These are phyloP conservation scores for Cheiracanthium punctorium DNA, from an alignment of 2,888 invertebrate species.

Conservation along the genomic window DNA sequence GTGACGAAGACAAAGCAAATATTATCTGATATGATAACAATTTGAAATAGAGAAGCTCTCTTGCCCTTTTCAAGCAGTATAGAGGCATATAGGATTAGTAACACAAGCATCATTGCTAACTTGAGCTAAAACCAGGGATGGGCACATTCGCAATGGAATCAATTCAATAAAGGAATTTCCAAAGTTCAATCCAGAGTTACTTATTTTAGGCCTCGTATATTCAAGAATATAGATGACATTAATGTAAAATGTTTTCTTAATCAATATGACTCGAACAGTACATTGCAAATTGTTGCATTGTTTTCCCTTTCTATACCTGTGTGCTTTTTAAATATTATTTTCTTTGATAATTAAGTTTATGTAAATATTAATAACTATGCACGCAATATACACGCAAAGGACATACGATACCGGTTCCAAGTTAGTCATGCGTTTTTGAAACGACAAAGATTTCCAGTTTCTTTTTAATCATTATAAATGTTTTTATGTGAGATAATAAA, in stretches of 20 bases:
- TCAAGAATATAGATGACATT: too few species aligned
- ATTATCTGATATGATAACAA: not conserved
- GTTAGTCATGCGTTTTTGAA: not conserved
- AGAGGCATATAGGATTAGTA: not conserved
- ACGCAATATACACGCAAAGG: not conserved
- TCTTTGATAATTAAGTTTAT: too few species aligned
- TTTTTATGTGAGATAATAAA: not conserved
- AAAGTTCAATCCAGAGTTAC: not conserved
- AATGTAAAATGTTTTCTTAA: too few species aligned
- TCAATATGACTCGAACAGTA: not conserved
- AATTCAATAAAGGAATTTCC: not conserved
- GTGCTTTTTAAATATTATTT: not conserved
- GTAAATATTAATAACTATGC: not conserved
- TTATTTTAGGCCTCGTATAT: not conserved
- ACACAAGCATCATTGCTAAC: too few species aligned
- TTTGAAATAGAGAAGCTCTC: slow-evolving; percentile 21
- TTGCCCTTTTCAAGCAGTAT: slow-evolving; percentile 14
- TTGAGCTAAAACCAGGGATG: not conserved
- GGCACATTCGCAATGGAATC: slow-evolving; percentile 1
- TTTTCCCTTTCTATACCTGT: not conserved
- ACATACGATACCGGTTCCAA: not conserved
- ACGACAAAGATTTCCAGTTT: not conserved
- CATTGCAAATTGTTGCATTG: not conserved
- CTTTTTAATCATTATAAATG: not conserved
- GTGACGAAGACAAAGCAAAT: not conserved